Evolutionary conservation across 2,888 invertebrate species (phyloP), one percentile per base, ranked within the genome.

Genomic region (Dasypolia templi): DNA sequence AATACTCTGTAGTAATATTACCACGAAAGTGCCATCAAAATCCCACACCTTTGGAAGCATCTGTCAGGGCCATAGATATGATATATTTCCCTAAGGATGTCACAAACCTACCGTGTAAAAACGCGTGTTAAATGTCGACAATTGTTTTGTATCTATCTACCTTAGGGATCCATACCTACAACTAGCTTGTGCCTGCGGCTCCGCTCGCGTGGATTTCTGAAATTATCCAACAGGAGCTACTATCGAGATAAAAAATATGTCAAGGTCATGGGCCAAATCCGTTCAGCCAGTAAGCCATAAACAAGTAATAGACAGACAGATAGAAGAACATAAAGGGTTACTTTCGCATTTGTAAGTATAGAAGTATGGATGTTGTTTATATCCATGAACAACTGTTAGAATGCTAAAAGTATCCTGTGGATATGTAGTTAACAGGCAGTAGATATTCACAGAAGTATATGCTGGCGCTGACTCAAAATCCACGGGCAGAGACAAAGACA

Each of bases 21-120:
- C 58, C 61, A 69, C 72, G 74, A 62, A 78, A 70, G 58, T 49
- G 75, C 76, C 79, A 87, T 86, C 85, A 87, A 86, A 86, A 81
- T 75, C 76, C 56, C 75, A 79, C 77, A 59, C 77, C 44, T 63
- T 46, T 32, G 58, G 74, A 77, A 59, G 59, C 88, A 87, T 81
- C 86, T 88, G 87, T 87, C 88, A 78, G 73, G 79, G 75, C 78
- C 87, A 79, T 77, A 66, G 68, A 72, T 71, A 73, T 75, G 65
- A 82, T 80, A 82, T 81, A 79, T 63, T 70, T 70, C 77, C 42
- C 56, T 51, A 88, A 81, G 85, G 87, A 65, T 80, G 81, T n/a
- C 81, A 53, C 69, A 44, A 35, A 75, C 42, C 14, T 3, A 39
- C 42, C 14, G 26, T 42, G 39, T 51, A 26, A 46, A 66, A 67